Conservation (phyloP, 2,113 vertebrate species). For the Aramus guarauna region DNA sequence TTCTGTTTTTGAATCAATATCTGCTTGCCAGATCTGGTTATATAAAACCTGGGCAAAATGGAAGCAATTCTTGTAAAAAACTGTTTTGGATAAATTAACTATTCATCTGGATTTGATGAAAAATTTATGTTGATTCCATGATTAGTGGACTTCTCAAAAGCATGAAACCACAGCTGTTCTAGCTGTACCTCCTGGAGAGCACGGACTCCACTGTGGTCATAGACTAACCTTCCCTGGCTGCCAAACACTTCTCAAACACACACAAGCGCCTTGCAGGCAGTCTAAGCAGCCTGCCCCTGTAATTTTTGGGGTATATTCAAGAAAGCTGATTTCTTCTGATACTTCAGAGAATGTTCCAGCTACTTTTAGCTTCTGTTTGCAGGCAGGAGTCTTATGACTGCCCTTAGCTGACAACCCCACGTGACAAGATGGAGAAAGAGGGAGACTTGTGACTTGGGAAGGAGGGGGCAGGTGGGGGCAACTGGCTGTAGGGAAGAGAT, state of each 20-base stretch:
- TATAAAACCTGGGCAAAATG: not conserved
- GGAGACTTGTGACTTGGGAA: not conserved
- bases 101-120: not conserved
- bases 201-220: rapidly evolving
- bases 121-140: not conserved
- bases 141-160: not conserved
- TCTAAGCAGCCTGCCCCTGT: not conserved
- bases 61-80: not conserved
- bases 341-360: not conserved
- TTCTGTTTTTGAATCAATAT: not conserved
- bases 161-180: not conserved
- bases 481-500: not conserved
- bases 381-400: not conserved
- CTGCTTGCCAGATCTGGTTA: not conserved
- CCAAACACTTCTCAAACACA: not conserved
- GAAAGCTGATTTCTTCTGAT: not conserved
- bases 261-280: not conserved
- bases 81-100: not conserved
- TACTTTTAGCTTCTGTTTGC: not conserved
- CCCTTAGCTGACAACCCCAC: not conserved
- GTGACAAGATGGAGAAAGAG: not conserved
- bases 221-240: not conserved
- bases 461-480: not conserved
- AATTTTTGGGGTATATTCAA: not conserved
- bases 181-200: not conserved